phyloP scores from a whole-genome alignment of 2,888 invertebrate species.

The Acleris literana region DNA sequence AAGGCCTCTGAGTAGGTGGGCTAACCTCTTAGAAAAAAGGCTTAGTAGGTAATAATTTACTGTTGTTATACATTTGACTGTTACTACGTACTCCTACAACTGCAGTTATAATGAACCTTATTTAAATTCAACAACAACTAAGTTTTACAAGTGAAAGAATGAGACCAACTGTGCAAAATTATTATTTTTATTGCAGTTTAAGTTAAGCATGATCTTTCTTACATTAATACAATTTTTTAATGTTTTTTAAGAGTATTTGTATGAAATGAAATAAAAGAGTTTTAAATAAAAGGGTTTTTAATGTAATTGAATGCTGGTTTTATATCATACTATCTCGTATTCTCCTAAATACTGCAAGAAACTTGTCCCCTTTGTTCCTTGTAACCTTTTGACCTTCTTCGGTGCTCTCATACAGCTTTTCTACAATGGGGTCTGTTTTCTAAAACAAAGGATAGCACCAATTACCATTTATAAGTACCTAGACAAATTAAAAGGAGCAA shows the following conservation, averaged over 20 bases:
- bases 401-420: slow-evolving; percentile 94
- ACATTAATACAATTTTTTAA: no score
- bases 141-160: no score
- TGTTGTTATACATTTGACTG: slow-evolving; percentile 6
- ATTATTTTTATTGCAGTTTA: no score
- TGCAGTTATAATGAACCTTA: no score
- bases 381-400: slow-evolving; percentile 99
- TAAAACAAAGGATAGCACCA: slow-evolving; percentile 65
- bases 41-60: slow-evolving; percentile 47
- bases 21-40: slow-evolving; percentile 69
- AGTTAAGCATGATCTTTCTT: no score
- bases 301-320: slow-evolving; percentile 38
- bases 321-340: slow-evolving; percentile 56
- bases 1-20: slow-evolving; percentile 65
- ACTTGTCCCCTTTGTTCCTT: slow-evolving; percentile 96
- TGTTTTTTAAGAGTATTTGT: background rate
- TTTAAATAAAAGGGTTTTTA: slow-evolving; percentile 25
- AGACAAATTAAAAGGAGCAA: background rate
- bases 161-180: no score
- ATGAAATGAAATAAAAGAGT: slow-evolving; percentile 4
- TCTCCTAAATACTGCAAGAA: slow-evolving; percentile 93
- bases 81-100: background rate
- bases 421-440: slow-evolving; percentile 93
- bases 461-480: background rate
- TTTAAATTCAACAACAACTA: no score